These are phyloP conservation scores for Xiphorhynchus erythropygius DNA, from an alignment of 2,797 vertebrate species.

Conservation along the genomic window DNA sequence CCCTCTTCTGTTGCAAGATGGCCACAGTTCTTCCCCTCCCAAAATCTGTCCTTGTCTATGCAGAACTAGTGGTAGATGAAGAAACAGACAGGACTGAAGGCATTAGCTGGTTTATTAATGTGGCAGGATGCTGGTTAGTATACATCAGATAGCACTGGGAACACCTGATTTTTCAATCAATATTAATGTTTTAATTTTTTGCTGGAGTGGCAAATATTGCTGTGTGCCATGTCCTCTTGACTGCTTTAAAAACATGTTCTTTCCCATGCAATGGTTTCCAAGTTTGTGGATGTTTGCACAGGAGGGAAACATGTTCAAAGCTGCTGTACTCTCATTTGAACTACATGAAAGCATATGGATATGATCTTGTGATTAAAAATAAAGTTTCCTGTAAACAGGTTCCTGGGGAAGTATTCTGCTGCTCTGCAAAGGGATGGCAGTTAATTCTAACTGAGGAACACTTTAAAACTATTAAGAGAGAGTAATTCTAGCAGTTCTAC, in stretches of 20 bases:
- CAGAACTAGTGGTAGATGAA: neutral
- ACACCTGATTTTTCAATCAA: neutral
- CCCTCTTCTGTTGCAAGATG: neutral
- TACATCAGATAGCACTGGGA: neutral
- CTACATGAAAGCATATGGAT: neutral
- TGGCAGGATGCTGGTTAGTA: neutral
- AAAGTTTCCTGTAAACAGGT: conserved; percentile 69
- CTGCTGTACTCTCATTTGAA: neutral
- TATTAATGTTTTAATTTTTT: neutral
- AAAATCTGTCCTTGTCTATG: neutral
- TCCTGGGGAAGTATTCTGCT: conserved; percentile 52
- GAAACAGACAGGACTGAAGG: neutral
- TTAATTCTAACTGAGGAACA: conserved; percentile 79
- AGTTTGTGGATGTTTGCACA: neutral
- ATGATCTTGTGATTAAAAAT: conserved; percentile 66
- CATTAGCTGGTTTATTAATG: neutral
- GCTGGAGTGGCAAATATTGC: neutral
- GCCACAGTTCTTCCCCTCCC: neutral
- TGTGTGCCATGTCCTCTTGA: neutral
- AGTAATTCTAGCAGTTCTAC: conserved; percentile 84
- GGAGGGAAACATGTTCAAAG: neutral
- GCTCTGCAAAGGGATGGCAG: conserved; percentile 51
- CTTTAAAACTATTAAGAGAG: conserved; percentile 88
- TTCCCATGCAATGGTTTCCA: neutral
- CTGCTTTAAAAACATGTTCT: neutral